Evolutionary conservation across 1,140 invertebrate species (phyloP).

Genomic region (Chelonus insularis): DNA sequence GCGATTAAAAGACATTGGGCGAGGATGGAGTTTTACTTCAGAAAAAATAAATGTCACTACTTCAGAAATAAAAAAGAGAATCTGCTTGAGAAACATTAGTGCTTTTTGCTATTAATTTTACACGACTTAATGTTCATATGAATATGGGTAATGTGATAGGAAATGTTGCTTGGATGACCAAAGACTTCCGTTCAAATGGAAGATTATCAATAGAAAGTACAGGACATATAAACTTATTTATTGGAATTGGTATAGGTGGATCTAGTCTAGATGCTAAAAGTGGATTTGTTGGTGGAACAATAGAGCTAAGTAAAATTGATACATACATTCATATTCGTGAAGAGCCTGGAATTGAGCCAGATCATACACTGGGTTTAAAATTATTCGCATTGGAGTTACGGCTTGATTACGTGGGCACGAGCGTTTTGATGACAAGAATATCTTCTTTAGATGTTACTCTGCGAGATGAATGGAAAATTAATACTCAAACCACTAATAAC

Average conservation of each 20-base stretch:
- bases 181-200: conserved; percentile 87
- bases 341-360: conserved; percentile 85
- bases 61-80: conserved; percentile 61
- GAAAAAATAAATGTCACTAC: conserved; percentile 53
- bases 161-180: conserved; percentile 92
- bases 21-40: conserved; percentile 59
- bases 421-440: conserved; percentile 87
- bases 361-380: conserved; percentile 84
- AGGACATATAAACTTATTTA: conserved; percentile 91
- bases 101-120: conserved; percentile 93
- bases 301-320: conserved; percentile 87
- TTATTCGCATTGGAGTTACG: conserved; percentile 84
- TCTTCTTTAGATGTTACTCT: conserved; percentile 79
- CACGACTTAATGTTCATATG: conserved; percentile 93
- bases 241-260: conserved; percentile 85
- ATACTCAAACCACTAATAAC: conserved; percentile 42
- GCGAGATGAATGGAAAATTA: conserved; percentile 81
- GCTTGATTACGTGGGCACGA: conserved; percentile 95
- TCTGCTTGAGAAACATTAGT: conserved; percentile 93
- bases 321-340: conserved; percentile 86
- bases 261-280: conserved; percentile 92
- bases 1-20: conserved; percentile 61
- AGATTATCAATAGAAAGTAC: conserved; percentile 91
- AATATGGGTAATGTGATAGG: conserved; percentile 99
- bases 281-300: conserved; percentile 93